A percentile compares a stretch with the other conserved stretches of the same genome.
phyloP scores from a whole-genome alignment of 2,888 invertebrate species.

The Drosophila setosimentum region DNA sequence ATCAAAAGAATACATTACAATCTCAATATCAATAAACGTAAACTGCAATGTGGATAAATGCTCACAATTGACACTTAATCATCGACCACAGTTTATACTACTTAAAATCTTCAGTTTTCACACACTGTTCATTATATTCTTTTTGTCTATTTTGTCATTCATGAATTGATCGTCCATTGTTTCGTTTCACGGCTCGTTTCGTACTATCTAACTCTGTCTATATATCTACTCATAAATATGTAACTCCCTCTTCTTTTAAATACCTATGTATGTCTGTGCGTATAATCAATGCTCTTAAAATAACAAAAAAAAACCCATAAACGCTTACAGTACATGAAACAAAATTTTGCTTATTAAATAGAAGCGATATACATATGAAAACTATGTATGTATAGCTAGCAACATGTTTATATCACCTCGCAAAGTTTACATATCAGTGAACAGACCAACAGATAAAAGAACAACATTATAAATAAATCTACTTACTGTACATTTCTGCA shows the following conservation, averaged over 20 bases:
- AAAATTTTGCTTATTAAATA: constrained; percentile 27
- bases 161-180: constrained; percentile 44
- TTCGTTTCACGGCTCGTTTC: constrained; percentile 44
- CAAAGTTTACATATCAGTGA: constrained; percentile 50
- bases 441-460: constrained; percentile 41
- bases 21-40: constrained; percentile 5
- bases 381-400: constrained; percentile 83
- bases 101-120: neutral
- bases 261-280: constrained; percentile 42
- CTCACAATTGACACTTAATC: constrained; percentile 9
- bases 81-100: neutral
- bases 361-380: constrained; percentile 43
- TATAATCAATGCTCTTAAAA: constrained; percentile 32
- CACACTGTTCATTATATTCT: constrained; percentile 1
- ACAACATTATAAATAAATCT: constrained; percentile 28
- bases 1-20: constrained; percentile 8
- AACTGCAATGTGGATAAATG: constrained; percentile 29
- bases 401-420: constrained; percentile 76
- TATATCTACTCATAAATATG: constrained; percentile 25
- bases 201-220: constrained; percentile 35
- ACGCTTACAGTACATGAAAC: constrained; percentile 75
- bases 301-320: constrained; percentile 37
- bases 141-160: constrained; percentile 29
- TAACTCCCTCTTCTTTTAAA: constrained; percentile 23
- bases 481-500: constrained; percentile 10